Base-by-base conservation (phyloP, 2,797 vertebrate genomes). In the Siniperca undulata region DNA sequence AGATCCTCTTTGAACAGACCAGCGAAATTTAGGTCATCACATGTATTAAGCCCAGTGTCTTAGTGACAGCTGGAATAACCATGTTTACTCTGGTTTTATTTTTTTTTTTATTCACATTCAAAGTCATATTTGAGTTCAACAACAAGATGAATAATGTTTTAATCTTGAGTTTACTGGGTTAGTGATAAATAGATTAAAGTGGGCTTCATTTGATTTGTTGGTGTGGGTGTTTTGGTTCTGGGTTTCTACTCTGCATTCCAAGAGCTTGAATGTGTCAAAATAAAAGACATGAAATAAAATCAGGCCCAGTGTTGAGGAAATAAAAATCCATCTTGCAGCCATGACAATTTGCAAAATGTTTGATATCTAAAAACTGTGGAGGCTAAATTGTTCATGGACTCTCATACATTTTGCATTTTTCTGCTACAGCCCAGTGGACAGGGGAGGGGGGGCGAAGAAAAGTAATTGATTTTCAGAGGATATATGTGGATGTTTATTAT, bases 21-120 rank as follows among this genome's bases (percentile, higher is more conserved):
- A 67, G 62, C 0, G 9, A 80, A 85, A 95, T 92, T 70, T 92
- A 92, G 94, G 94, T 94, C 94, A 95, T 79, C 81, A 50, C 83
- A 77, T 27, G 90, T 68, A 86, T 91, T 90, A 91, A 89, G 65
- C 84, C 58, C 62, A 70, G 74, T 60, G 79, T 83, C 68, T 88
- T 27, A 55, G 67, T 17, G 42, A 58, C 40, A 19, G 75, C 24
- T 66, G 24, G 64, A 71, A 87, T 17, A 53, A 62, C 27, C 70
- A 38, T 36, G 78, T 77, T 65, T 70, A 14, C 44, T 38, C 48
- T 20, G 62, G 60, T 58, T 84, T 84, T 62, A 46, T 30, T 30
- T 30, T 3, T 30, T 30, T 30, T 30, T 30, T 30, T 7, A 87
- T 78, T 69, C 27, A 30, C 24, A 62, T 9, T 22, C 22, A 70